phyloP scores from a whole-genome alignment of 2,797 vertebrate species.

The Sardinella longiceps region DNA sequence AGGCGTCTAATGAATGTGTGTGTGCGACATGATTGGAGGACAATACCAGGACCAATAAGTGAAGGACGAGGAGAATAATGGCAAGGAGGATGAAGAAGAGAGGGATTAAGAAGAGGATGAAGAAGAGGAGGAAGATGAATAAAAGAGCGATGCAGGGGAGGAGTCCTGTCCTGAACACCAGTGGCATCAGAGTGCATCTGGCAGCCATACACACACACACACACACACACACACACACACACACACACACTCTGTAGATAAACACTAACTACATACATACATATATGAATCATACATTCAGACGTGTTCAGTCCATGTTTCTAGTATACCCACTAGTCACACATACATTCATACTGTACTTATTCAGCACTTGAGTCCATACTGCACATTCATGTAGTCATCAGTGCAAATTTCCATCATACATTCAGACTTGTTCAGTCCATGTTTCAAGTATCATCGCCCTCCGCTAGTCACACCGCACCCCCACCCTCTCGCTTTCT shows the following conservation, averaged over 20 bases:
- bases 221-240: background rate
- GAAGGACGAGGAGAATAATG: no score
- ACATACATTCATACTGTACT: background rate
- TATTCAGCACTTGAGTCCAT: no score
- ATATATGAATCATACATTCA: no score
- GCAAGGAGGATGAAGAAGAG: background rate
- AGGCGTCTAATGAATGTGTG: no score
- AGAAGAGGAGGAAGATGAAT: background rate
- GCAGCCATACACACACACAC: background rate
- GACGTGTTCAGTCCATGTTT: no score
- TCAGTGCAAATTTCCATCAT: background rate
- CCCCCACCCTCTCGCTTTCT: no score
- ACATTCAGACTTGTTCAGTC: background rate
- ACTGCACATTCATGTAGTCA: background rate
- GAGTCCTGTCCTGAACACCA: background rate
- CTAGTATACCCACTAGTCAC: no score
- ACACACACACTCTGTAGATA: no score
- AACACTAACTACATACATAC: no score
- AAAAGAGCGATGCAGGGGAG: background rate
- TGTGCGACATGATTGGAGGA: no score
- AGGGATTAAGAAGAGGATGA: background rate
- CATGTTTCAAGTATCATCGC: background rate
- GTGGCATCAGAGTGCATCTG: no score
- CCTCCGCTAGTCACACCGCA: background rate
- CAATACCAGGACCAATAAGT: no score